Evolutionary conservation across 2,113 vertebrate species (phyloP).

Genomic region (Columbina picui): DNA sequence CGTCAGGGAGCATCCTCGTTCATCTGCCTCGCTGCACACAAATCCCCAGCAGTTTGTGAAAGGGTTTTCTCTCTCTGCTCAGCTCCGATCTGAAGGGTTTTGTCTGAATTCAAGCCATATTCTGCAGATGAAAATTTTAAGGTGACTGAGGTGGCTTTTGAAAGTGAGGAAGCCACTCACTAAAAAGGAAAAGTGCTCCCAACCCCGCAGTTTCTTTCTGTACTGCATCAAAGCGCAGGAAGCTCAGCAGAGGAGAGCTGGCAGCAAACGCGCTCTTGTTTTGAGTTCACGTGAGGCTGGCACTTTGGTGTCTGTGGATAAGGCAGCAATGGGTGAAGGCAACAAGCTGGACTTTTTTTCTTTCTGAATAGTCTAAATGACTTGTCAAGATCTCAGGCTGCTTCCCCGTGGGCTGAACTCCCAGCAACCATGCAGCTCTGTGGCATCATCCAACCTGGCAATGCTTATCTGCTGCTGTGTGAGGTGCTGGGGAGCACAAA

Average conservation of each 20-base stretch:
- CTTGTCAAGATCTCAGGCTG: neutral
- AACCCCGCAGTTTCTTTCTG: neutral
- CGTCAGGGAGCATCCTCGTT: neutral
- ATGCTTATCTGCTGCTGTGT: accelerated
- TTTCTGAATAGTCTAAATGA: neutral
- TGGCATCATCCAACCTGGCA: neutral
- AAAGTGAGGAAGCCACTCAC: neutral
- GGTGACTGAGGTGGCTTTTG: neutral
- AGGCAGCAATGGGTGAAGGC: neutral
- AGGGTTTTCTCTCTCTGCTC: neutral
- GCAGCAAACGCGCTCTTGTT: neutral
- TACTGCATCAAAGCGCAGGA: neutral
- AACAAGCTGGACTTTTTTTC: neutral
- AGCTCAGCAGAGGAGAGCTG: neutral
- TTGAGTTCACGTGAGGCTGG: neutral
- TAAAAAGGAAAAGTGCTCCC: neutral
- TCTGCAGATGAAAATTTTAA: neutral
- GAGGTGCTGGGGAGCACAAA: neutral
- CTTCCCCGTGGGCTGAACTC: accelerated
- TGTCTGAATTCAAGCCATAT: neutral
- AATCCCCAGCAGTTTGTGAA: neutral
- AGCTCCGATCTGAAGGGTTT: neutral
- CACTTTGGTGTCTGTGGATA: neutral
- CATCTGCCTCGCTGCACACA: neutral
- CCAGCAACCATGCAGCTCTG: accelerated